These are phyloP conservation scores for Girardinus metallicus DNA, from an alignment of 2,797 vertebrate species.

Conservation along the genomic window DNA sequence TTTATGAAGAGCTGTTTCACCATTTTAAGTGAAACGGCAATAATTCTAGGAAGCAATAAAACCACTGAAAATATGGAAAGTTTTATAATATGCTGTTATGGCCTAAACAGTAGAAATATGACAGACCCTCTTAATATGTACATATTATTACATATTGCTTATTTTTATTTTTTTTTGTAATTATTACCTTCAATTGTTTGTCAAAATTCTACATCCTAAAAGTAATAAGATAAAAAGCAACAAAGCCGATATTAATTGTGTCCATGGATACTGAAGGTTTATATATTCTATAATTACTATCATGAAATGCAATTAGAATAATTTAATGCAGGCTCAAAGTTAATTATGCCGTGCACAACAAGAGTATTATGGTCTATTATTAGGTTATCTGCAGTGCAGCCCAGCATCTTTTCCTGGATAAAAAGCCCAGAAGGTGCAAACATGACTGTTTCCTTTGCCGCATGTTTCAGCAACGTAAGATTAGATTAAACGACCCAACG, in stretches of 20 bases:
- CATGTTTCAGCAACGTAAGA: constrained; percentile 12
- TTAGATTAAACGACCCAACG: constrained; percentile 30
- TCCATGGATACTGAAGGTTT: constrained; percentile 13
- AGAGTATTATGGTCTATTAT: constrained; percentile 3
- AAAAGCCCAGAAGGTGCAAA: constrained; percentile 6
- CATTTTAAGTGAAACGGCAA: neutral
- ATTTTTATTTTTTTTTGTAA: neutral
- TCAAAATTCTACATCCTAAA: neutral
- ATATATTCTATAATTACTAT: constrained; percentile 4
- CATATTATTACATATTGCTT: neutral
- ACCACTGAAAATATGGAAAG: neutral
- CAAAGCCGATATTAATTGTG: constrained; percentile 10
- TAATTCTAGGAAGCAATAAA: neutral
- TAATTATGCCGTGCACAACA: constrained; percentile 3
- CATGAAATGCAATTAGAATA: constrained; percentile 25
- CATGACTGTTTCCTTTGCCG: neutral
- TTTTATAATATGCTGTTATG: neutral
- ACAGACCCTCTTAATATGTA: neutral
- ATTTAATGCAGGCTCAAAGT: constrained; percentile 11
- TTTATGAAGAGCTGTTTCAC: neutral
- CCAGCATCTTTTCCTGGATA: neutral
- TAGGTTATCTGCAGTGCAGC: constrained; percentile 16
- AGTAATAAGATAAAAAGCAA: neutral
- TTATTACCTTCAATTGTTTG: neutral
- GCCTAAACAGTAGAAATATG: neutral